Evolutionary conservation across 1,140 invertebrate species (phyloP), one percentile per base, ranked within the genome.

Genomic region (Matsumurasca onukii): DNA sequence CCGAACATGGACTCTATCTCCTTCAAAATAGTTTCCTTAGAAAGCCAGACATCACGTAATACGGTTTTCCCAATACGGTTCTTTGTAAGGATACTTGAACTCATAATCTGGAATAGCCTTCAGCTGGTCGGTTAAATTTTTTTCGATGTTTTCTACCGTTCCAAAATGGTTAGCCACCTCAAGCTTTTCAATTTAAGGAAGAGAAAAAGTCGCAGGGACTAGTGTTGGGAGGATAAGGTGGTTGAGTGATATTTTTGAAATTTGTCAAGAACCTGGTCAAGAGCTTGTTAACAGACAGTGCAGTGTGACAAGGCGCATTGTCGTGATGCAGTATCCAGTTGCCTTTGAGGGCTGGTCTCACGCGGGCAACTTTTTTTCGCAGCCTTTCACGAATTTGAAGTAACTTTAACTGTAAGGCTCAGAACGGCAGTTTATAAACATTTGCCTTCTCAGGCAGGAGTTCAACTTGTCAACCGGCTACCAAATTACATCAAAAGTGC

Each of bases 51-150:
- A 39, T 17, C 5, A 17, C 34, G 5, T 39, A 39, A 39, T 39
- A 9, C 34, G 34, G 34, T 9, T 39, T 39, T 39, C 17, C 34
- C 17, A 5, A 39, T n/a, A n/a, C n/a, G n/a, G n/a, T 17, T 39
- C 34, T 22, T 55, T 20, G 24, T 55, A 55, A 22, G 9, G 22
- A 22, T 20, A 5, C 24, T 55, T 9, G 51, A 55, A 55, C 51
- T 55, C 51, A 5, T 5, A 39, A 39, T 9, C 34, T 39, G 34
- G 34, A 39, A 9, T 39, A 17, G 5, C 17, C 34, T 39, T 55
- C 51, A 55, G 24, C 20, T 55, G 51, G 51, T 55, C 24, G 51
- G 51, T 55, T 20, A 55, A n/a, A 25, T 55, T 55, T 55, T 12
- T 12, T 55, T 55, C 9, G 5, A 55, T 55, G 51, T 25, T 55